These are phyloP conservation scores for Lagorchestes hirsutus DNA, from an alignment of 2,797 vertebrate species.

Conservation along the genomic window DNA sequence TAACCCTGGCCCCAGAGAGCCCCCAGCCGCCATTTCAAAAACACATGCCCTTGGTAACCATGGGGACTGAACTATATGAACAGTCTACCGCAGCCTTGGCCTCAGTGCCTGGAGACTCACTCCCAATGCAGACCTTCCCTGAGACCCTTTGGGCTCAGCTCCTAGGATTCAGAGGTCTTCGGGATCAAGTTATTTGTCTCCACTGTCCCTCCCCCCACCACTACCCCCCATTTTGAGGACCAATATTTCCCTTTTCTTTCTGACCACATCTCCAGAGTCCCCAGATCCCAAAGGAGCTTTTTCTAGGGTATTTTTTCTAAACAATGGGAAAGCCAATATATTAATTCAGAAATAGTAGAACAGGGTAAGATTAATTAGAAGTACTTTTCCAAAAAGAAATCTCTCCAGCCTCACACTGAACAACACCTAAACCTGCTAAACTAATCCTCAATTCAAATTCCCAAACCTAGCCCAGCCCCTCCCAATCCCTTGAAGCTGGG, in stretches of 20 bases:
- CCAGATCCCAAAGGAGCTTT: neutral
- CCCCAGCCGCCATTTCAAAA: neutral
- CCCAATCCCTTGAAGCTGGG: neutral
- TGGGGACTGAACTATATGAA: neutral
- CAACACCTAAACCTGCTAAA: neutral
- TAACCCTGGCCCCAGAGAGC: neutral
- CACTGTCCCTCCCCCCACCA: neutral
- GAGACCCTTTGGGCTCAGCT: neutral
- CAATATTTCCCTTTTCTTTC: neutral
- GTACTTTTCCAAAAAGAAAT: neutral
- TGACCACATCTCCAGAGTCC: neutral
- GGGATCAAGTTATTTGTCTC: neutral
- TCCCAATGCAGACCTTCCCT: neutral
- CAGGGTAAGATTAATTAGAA: neutral
- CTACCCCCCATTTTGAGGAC: neutral
- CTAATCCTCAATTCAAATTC: neutral
- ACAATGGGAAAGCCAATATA: neutral
- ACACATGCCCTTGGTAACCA: slow-evolving; percentile 9
- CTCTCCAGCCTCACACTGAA: neutral
- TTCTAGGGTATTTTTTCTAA: neutral
- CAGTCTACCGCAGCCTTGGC: neutral
- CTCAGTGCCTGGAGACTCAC: neutral
- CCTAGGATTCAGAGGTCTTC: neutral
- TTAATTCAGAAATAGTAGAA: neutral
- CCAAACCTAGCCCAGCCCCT: neutral